Evolutionary conservation across 2,888 invertebrate species (phyloP).

Genomic region (Prosopocoilus inquinatus): DNA sequence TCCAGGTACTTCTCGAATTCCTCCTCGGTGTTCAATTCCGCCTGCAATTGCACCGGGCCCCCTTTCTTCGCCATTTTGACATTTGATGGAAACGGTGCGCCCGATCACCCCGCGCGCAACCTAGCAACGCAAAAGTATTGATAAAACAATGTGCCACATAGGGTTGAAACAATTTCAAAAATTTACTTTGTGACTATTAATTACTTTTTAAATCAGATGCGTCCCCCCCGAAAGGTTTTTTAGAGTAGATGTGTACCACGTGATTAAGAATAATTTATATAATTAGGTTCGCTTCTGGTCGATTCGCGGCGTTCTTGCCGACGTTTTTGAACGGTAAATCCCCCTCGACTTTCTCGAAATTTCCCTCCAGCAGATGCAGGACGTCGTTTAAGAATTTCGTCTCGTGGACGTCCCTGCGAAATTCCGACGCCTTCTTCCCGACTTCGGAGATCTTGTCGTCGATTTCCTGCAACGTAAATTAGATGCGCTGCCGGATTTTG

Average conservation of each 20-base stretch:
- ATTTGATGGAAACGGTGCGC: background rate
- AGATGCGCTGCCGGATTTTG: background rate
- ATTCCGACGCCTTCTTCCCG: slow-evolving; percentile 52
- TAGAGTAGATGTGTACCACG: too few relatives aligned
- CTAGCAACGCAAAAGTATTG: slow-evolving; percentile 7
- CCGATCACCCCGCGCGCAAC: background rate
- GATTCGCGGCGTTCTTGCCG: slow-evolving; percentile 17
- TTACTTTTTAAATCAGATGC: too few relatives aligned
- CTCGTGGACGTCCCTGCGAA: slow-evolving; percentile 53
- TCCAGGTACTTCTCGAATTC: slow-evolving; percentile 79
- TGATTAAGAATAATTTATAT: background rate
- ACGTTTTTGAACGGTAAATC: slow-evolving; percentile 35
- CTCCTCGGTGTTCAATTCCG: slow-evolving; percentile 78
- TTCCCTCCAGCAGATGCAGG: slow-evolving; percentile 55
- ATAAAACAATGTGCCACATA: too few relatives aligned
- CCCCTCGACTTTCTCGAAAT: slow-evolving; percentile 46
- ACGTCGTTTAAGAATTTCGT: slow-evolving; percentile 58
- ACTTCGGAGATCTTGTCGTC: slow-evolving; percentile 37
- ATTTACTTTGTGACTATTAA: too few relatives aligned
- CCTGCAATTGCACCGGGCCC: slow-evolving; percentile 72
- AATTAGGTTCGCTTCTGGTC: slow-evolving; percentile 15
- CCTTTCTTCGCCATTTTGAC: slow-evolving; percentile 70
- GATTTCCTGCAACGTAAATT: slow-evolving; percentile 37
- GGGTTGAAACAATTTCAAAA: too few relatives aligned
- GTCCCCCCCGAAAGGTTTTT: too few relatives aligned